Base-by-base conservation (phyloP, 1,140 invertebrate species). In the Drosophila watanabei region DNA sequence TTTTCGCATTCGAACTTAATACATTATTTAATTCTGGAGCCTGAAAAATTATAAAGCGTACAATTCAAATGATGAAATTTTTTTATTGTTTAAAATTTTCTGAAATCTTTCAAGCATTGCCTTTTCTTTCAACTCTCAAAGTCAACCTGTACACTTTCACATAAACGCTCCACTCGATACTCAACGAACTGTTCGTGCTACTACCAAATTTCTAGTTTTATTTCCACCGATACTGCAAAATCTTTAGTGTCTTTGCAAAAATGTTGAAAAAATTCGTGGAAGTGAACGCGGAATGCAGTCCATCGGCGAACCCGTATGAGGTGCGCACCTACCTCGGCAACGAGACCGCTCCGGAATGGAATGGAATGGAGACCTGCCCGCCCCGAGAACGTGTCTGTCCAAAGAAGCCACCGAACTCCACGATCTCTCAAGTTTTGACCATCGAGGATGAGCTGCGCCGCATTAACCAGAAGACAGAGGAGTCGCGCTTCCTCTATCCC, bases 191-290 rank as follows among this genome's bases (percentile, higher is more conserved):
- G 45, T 49, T 66, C 39, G 41, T 45, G 39, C 49, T 45, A 58
- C 68, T 11, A 39, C 54, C 2, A 41, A 89, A 89, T 89, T 88
- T 61, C 11, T 35, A 45, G 10, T 68, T 71, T 65, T 62, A 51
- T 49, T 58, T 32, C 35, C 41, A 43, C 16, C 18, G 20, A 57
- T 33, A 35, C 45, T 78, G 59, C 48, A 48, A 85, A 85, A 88
- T 88, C 80, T 4, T 20, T 16, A 59, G 80, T 77, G 30, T 48
- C 64, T 57, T 62, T 60, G 43, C 51, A 76, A 79, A 49, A 75
- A 92, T 92, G 91, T 62, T 92, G 9, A 92, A 92, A 66, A 92
- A 92, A 70, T 92, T 92, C 66, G 91, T 92, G 13, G 83, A 86
- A 41, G 75, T 92, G 5, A 90, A 87, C 56, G 83, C 88, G 48